Evolutionary conservation across 2,797 vertebrate species (phyloP).

Genomic region (Tympanoctomys barrerae): DNA sequence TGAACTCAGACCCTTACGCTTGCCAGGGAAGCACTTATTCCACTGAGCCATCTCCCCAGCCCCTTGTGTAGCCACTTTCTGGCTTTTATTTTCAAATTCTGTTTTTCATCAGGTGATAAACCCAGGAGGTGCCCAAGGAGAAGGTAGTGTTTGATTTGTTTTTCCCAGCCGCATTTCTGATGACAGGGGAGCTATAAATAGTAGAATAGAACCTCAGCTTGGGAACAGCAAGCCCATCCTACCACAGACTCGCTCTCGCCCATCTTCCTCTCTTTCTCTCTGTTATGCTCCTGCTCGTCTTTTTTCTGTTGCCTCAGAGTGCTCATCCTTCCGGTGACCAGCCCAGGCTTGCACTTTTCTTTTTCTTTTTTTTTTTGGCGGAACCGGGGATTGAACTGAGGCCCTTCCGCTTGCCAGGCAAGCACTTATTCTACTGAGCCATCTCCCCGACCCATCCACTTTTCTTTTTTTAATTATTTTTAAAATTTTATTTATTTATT

Average conservation of each 20-base stretch:
- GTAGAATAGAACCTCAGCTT: conserved; percentile 40
- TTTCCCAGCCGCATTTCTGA: conserved; percentile 28
- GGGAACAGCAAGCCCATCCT: background rate
- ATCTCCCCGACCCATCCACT: background rate
- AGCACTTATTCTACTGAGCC: too few relatives aligned
- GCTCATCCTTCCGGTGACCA: background rate
- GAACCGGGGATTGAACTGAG: too few relatives aligned
- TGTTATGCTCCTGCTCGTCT: background rate
- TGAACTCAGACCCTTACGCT: too few relatives aligned
- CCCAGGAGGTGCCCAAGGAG: background rate
- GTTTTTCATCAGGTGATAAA: conserved; percentile 41
- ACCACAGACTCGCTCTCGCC: background rate
- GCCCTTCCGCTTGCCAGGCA: too few relatives aligned
- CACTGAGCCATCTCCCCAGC: too few relatives aligned
- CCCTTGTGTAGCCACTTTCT: background rate
- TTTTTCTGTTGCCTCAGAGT: conserved; percentile 18
- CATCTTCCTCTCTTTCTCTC: background rate
- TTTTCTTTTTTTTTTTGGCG: too few relatives aligned
- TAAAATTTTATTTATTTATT: too few relatives aligned
- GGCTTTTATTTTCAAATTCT: conserved; percentile 47
- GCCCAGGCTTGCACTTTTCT: background rate
- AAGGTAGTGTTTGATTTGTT: conserved; percentile 18
- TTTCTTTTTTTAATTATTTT: too few relatives aligned
- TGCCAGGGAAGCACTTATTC: too few relatives aligned
- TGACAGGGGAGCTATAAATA: conserved; percentile 24